Conservation (phyloP, 92 coral and sea anemone species). For the Palythoa caribaeorum region DNA sequence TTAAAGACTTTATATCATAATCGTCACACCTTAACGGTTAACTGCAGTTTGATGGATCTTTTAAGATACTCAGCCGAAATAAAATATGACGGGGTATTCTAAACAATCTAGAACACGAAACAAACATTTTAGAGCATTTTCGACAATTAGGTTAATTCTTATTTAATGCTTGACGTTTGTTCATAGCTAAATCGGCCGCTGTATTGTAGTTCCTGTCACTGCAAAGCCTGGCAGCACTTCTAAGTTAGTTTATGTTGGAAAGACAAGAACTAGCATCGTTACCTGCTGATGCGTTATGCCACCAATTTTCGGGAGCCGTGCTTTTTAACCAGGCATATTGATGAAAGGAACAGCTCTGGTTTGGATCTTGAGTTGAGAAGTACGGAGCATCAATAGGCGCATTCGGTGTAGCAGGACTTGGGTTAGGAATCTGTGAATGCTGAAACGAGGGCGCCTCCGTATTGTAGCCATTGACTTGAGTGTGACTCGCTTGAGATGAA, state of each 20-base stretch:
- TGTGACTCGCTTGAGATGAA: slow-evolving; percentile 87
- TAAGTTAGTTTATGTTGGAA: slow-evolving; percentile 7
- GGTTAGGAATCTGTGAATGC: slow-evolving; percentile 86
- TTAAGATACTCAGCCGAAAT: slow-evolving; percentile 68
- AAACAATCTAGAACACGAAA: slow-evolving; percentile 39
- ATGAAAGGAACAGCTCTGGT: slow-evolving; percentile 93
- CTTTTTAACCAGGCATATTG: slow-evolving; percentile 99
- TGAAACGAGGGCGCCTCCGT: slow-evolving; percentile 86
- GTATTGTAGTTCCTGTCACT: slow-evolving; percentile 8
- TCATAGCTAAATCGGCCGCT: slow-evolving; percentile 50
- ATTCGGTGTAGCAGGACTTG: slow-evolving; percentile 71
- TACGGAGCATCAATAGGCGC: slow-evolving; percentile 82
- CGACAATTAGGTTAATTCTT: slow-evolving; percentile 69
- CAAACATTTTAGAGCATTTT: slow-evolving; percentile 53
- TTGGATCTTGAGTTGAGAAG: slow-evolving; percentile 77
- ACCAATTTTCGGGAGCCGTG: slow-evolving; percentile 92
- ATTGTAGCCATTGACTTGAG: slow-evolving; percentile 89
- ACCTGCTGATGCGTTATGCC: slow-evolving; percentile 82
- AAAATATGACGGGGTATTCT: slow-evolving; percentile 59
- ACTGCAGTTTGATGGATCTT: slow-evolving; percentile 84
- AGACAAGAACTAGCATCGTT: slow-evolving; percentile 38
- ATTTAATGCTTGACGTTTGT: slow-evolving; percentile 64
- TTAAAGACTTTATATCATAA: slow-evolving; percentile 73
- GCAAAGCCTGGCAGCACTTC: slow-evolving; percentile 25
- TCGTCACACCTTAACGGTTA: slow-evolving; percentile 77